Conservation (phyloP, 2,113 vertebrate species). For the Willisornis vidua region DNA sequence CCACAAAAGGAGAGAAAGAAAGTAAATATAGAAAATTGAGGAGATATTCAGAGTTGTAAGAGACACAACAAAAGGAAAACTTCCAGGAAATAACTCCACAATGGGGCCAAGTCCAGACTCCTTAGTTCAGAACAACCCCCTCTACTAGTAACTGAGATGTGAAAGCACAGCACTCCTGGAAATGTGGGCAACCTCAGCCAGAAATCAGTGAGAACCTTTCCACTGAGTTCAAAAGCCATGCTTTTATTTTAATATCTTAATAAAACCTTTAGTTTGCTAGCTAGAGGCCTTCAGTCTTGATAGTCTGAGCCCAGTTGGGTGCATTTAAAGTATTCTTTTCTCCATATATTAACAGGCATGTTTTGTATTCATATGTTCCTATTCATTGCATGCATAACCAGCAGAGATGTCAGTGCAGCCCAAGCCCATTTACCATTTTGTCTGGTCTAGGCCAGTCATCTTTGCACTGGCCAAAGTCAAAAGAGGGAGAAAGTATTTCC, state of each 20-base stretch:
- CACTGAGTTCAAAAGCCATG: not conserved
- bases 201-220: not conserved
- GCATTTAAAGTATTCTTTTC: not conserved
- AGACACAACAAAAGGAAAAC: conserved; percentile 46
- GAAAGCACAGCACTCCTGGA: not conserved
- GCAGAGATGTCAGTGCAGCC: not conserved
- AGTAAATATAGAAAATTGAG: conserved; percentile 50
- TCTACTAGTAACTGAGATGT: not conserved
- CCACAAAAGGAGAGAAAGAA: conserved; percentile 32
- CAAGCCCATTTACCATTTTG: not conserved
- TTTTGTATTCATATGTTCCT: not conserved
- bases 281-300: not conserved
- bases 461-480: not conserved
- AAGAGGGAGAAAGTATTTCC: not conserved
- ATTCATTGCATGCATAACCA: not conserved
- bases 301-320: not conserved
- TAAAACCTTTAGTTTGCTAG: not conserved
- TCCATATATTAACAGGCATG: not conserved
- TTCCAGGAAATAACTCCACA: conserved; percentile 45
- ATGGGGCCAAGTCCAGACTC: not conserved
- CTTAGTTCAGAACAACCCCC: not conserved
- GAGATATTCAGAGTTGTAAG: conserved; percentile 16
- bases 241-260: not conserved
- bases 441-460: not conserved
- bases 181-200: not conserved